Conservation (phyloP, 2,888 invertebrate species). For the Ypsolopha scabrella region DNA sequence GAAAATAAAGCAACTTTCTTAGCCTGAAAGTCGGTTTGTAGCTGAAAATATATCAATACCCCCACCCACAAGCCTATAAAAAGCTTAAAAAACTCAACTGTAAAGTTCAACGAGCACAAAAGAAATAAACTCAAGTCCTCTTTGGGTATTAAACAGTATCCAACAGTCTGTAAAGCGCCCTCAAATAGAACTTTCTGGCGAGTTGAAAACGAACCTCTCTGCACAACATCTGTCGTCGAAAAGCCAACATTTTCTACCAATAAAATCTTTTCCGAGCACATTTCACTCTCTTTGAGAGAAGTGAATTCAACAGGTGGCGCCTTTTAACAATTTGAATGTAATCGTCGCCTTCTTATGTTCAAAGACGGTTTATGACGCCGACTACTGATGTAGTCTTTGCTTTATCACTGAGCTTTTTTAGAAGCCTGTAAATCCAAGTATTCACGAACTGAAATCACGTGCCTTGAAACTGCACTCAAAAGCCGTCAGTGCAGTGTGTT, state of each 20-base stretch:
- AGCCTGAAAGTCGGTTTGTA: too few species aligned
- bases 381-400: too few species aligned
- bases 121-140: constrained; percentile 24
- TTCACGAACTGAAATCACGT: neutral
- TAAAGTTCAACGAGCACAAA: constrained; percentile 23
- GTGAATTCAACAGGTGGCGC: constrained; percentile 56
- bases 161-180: constrained; percentile 29
- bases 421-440: neutral
- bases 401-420: too few species aligned
- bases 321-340: constrained; percentile 56
- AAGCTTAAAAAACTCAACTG: constrained; percentile 11
- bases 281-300: constrained; percentile 24
- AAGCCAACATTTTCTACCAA: constrained; percentile 41
- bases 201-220: constrained; percentile 37
- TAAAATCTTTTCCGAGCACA: constrained; percentile 55
- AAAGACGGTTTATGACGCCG: too few species aligned
- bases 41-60: too few species aligned
- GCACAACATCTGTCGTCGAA: constrained; percentile 45
- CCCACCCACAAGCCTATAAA: neutral
- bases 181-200: constrained; percentile 39
- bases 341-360: constrained; percentile 26
- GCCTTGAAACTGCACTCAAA: neutral
- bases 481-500: neutral
- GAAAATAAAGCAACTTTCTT: too few species aligned
- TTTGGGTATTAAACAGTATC: constrained; percentile 28